Base-by-base conservation (phyloP, 2,113 vertebrate genomes). In the Talpa occidentalis region DNA sequence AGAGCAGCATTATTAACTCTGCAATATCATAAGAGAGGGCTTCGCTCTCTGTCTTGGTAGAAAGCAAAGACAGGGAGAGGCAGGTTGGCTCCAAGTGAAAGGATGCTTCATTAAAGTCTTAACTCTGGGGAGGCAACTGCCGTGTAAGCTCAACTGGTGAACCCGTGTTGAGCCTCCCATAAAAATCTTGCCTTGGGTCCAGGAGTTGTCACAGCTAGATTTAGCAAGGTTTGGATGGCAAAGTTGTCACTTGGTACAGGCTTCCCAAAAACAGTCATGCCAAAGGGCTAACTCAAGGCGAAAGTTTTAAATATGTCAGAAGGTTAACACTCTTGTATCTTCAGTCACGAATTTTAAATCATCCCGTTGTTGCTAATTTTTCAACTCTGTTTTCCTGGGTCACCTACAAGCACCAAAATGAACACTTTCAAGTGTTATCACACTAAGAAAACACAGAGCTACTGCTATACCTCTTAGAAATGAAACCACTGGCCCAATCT, bases 1-100 rank as follows among this genome's bases (percentile, higher is more conserved):
- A 98, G 82, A 93, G 87, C 96, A 96, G 97, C 96, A 93, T 97
- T 97, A 98, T 96, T 98, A 98, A 97, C 96, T 97, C 96, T 82
- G 95, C 8, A 5, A 95, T 97, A 96, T 94, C 94, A 72, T 97
- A 87, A 96, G 92, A 37, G 90, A 96, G 88, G 93, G 94, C 52
- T 88, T 70, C 2, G 8, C 82, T 95, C 95, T 98, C 93, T 96
- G 94, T 96, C 91, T 91, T 79, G 78, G 90, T 91, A 76, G 87
- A 59, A 49, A 88, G 40, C 44, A 49, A 82, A 69, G 96, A 62
- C 37, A 49, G 74, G 93, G 95, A 94, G 86, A 96, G 95, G 96
- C 59, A 81, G 83, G 49, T 89, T 97, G 62, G 70, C 95, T 96
- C 88, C 73, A 49, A 96, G 91, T 97, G 92, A 95, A 92, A 96